Conservation (phyloP, 2,888 invertebrate species). For the Agriopis aurantiaria region DNA sequence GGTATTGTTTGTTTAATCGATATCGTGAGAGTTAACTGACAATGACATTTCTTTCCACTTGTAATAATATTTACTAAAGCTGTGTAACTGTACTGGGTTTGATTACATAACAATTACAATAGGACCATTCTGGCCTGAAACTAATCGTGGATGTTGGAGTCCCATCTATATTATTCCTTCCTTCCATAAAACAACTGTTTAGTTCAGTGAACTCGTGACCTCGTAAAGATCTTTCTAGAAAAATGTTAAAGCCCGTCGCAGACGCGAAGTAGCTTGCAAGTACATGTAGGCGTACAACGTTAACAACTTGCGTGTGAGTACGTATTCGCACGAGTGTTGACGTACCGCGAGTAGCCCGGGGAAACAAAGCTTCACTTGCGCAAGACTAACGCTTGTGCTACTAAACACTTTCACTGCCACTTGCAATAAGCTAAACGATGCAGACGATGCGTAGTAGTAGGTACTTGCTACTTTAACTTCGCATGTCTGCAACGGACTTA, state of each 20-base stretch:
- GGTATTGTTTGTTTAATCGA: conserved; percentile 23
- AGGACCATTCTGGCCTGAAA: not conserved
- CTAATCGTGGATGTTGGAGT: not conserved
- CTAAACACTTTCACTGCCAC: no score
- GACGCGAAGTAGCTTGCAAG: not conserved
- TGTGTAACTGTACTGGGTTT: not conserved
- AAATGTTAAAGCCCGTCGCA: not conserved
- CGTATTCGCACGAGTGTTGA: no score
- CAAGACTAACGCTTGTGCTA: no score
- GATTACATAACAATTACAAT: conserved; percentile 8
- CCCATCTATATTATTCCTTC: conserved; percentile 8
- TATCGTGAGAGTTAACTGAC: conserved; percentile 17
- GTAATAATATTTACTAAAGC: conserved; percentile 19
- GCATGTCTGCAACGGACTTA: no score
- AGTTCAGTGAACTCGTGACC: conserved; percentile 7
- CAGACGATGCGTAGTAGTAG: no score
- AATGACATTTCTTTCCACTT: conserved; percentile 23
- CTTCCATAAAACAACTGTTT: not conserved
- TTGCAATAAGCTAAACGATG: no score
- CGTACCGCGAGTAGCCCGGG: no score
- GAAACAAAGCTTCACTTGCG: no score
- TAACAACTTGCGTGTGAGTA: no score
- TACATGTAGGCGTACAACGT: no score
- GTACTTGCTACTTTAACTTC: no score
- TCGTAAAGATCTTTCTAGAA: conserved; percentile 5